Percentiles rank a stretch among this genome's conserved stretches.
Conservation (phyloP, 2,797 vertebrate species). For the Enteromius thamalakanensis region DNA sequence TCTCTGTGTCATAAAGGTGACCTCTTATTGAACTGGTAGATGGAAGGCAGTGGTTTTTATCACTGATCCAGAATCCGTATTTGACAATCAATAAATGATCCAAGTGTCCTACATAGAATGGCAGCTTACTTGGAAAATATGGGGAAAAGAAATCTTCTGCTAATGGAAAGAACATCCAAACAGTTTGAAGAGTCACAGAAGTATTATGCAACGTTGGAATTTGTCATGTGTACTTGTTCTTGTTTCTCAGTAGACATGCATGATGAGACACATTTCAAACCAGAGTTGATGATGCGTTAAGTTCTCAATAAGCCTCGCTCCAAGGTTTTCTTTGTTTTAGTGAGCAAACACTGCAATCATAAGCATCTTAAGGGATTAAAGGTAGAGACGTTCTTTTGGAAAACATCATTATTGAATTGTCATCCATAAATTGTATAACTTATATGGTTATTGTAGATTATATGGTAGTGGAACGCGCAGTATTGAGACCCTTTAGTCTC, state of each 20-base stretch:
- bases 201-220: conserved; percentile 46
- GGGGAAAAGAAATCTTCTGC: conserved; percentile 43
- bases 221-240: conserved; percentile 49
- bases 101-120: conserved; percentile 43
- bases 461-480: neutral
- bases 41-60: conserved; percentile 22
- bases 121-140: conserved; percentile 42
- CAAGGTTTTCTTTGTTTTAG: conserved; percentile 36
- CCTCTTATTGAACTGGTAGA: conserved; percentile 69
- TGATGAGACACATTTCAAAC: conserved; percentile 53
- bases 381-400: conserved; percentile 18
- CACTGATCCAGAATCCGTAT: conserved; percentile 36
- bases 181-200: conserved; percentile 58
- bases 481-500: neutral
- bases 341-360: conserved; percentile 43
- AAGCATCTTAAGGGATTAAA: conserved; percentile 41
- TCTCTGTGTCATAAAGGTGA: conserved; percentile 67
- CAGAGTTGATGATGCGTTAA: conserved; percentile 41
- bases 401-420: conserved; percentile 33
- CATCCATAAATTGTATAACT: conserved; percentile 10
- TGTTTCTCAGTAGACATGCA: conserved; percentile 49
- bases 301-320: conserved; percentile 42
- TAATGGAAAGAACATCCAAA: conserved; percentile 55
- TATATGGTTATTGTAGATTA: too few relatives aligned
- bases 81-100: conserved; percentile 52